Evolutionary conservation across 2,797 vertebrate genomes (phyloP).

Genomic region (Heliangelus exortis): DNA sequence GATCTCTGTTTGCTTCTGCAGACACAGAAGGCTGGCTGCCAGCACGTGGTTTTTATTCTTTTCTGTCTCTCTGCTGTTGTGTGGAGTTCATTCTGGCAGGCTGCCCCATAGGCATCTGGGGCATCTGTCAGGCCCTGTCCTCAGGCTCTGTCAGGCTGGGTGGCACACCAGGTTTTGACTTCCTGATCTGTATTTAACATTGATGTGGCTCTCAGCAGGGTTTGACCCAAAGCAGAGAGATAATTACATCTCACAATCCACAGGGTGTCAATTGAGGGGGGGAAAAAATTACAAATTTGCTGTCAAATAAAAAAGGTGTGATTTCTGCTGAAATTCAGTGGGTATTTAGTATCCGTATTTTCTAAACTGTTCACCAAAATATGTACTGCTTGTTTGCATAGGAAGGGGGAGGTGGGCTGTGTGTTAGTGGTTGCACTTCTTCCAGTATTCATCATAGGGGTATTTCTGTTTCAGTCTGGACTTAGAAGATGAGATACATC

Average conservation of each 20-base stretch:
- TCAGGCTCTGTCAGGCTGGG: background rate
- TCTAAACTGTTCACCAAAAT: background rate
- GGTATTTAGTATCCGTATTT: background rate
- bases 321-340: background rate
- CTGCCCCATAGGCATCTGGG: background rate
- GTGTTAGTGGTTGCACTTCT: background rate
- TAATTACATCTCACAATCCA: background rate
- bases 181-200: conserved; percentile 33
- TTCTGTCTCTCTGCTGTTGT: background rate
- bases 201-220: background rate
- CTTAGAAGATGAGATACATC: background rate
- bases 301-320: background rate
- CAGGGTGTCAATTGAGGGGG: background rate
- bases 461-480: background rate
- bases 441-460: background rate
- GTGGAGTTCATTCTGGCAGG: background rate
- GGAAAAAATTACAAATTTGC: background rate
- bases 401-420: accelerated
- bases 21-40: background rate
- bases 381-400: background rate
- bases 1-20: background rate
- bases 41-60: background rate
- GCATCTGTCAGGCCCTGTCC: background rate
- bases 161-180: conserved; percentile 30
- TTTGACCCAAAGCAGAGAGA: background rate